Conservation (phyloP, 2,888 invertebrate species). For the Odontothrips loti region DNA sequence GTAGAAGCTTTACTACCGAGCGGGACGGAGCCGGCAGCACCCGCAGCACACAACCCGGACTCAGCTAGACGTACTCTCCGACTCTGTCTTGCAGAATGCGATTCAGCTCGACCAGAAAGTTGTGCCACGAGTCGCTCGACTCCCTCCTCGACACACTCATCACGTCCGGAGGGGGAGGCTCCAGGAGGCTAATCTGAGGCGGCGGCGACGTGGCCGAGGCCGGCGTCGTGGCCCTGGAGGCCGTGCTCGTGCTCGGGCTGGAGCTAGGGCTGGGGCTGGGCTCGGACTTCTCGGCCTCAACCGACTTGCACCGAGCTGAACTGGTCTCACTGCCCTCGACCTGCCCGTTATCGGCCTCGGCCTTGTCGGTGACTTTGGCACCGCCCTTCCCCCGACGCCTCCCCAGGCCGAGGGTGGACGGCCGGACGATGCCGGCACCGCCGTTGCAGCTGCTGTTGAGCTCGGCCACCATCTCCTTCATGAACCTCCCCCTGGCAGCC, state of each 20-base stretch:
- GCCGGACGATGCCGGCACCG: not conserved
- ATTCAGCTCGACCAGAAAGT: conserved; percentile 51
- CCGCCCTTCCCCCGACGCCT: not conserved
- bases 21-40: not conserved
- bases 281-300: too few species aligned
- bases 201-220: not conserved
- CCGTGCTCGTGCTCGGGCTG: not conserved
- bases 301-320: too few species aligned
- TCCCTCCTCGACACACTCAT: conserved; percentile 41
- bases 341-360: too few species aligned
- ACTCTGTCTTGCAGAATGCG: conserved; percentile 50
- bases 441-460: not conserved
- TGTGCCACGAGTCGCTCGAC: conserved; percentile 51
- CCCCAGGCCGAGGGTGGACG: not conserved
- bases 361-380: not conserved
- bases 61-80: conserved; percentile 49
- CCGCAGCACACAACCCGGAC: not conserved
- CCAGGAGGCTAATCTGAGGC: conserved; percentile 31
- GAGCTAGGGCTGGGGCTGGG: too few species aligned
- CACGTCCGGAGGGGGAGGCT: conserved; percentile 36
- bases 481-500: conserved; percentile 11
- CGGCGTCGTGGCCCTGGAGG: conserved; percentile 21
- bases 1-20: conserved; percentile 30
- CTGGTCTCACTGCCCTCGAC: too few species aligned
- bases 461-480: conserved; percentile 7